Percentiles rank a stretch among this genome's conserved stretches.
These are phyloP conservation scores for Elysia crispata DNA, from an alignment of 2,888 invertebrate genomes.

Conservation along the genomic window DNA sequence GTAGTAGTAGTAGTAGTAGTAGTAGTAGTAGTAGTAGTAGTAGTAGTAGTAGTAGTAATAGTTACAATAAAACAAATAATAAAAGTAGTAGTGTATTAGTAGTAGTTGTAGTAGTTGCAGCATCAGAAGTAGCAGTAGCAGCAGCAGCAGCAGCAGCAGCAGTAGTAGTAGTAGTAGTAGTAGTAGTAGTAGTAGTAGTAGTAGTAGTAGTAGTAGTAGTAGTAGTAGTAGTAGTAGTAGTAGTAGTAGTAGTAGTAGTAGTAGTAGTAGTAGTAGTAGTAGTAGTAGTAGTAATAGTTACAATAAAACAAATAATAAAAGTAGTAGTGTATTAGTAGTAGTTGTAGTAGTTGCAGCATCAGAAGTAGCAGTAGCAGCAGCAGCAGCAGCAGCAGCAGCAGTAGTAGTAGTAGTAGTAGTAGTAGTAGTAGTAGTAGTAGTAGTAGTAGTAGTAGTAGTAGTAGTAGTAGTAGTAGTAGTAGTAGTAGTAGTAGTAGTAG, in stretches of 20 bases:
- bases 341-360: conserved; percentile 16
- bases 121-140: neutral
- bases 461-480: neutral
- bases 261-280: conserved; percentile 14
- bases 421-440: conserved; percentile 26
- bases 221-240: conserved; percentile 9
- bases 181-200: neutral
- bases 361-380: conserved; percentile 31
- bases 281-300: neutral
- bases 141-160: neutral
- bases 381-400: conserved; percentile 23
- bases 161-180: neutral
- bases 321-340: neutral
- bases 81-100: too few relatives aligned
- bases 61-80: too few relatives aligned
- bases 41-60: too few relatives aligned
- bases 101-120: too few relatives aligned
- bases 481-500: neutral
- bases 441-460: neutral
- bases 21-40: neutral
- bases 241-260: neutral
- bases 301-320: neutral
- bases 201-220: neutral
- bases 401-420: conserved; percentile 29
- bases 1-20: neutral